Base-by-base conservation (phyloP, 2,888 invertebrate species). In the Slavum lentiscoides region DNA sequence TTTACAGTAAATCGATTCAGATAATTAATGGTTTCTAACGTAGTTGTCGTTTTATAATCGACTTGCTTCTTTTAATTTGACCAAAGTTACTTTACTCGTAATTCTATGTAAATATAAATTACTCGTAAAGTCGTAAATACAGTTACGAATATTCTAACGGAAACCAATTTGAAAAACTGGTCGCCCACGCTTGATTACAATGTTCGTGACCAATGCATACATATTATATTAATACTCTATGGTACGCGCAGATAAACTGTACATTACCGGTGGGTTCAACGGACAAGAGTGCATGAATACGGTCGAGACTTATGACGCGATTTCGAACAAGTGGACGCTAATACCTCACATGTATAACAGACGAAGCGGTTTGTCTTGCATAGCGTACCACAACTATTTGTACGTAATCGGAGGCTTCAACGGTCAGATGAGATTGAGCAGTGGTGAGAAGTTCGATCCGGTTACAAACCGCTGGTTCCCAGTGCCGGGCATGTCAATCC, bases 311-410 rank as follows among this genome's bases (percentile, higher is more conserved):
- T 95, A 92, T 86, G 92, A 93, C 84, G 92, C 93, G 0, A 90
- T 90, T 82, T 89, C 90, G 9, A 94, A 95, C 87, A 93, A 93
- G 85, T 95, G 95, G 95, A 92, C 93, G 0, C 88, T 92, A 84
- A 90, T 97, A 82, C 91, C 92, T 81, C 89, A 93, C 83, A 94
- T 93, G 97, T 90, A 94, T 85, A 94, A 92, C 43, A 89, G 93
- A 17, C 90, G 97, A 69, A 95, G 95, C n/a, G 97, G 97, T 2
- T 94, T 96, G 23, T 94, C 95, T 0, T 94, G 95, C 86, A 93
- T 95, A 82, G 91, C 95, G 15, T 95, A 95, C 87, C 93, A 93
- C 86, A 92, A 91, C 84, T 91, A 90, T 87, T 89, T 94, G 74
- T 91, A 90, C 85, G 91, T 88, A 1, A 87, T 90, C 85, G 96